Conservation (phyloP, 2,113 vertebrate species). For the Ardeotis arabs region DNA sequence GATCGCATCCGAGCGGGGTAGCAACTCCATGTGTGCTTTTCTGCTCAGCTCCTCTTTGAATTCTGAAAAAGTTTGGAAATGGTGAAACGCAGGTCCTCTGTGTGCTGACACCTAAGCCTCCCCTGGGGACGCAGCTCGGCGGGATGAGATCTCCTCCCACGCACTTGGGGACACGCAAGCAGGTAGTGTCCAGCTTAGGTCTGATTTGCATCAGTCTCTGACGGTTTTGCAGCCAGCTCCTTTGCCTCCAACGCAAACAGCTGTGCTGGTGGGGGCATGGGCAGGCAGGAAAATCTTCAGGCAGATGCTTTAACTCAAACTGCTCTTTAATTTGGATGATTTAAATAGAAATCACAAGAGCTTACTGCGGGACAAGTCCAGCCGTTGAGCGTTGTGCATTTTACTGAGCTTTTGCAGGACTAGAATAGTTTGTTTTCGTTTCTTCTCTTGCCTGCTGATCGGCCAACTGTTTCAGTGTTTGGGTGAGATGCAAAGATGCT, state of each 20-base stretch:
- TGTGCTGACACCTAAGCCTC: rapidly evolving
- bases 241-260: background rate
- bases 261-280: background rate
- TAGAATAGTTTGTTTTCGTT: slow-evolving; percentile 16
- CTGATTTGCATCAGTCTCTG: background rate
- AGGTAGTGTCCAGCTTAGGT: background rate
- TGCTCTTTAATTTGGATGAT: slow-evolving; percentile 27
- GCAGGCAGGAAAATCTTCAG: background rate
- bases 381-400: background rate
- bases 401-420: background rate
- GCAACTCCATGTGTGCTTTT: rapidly evolving
- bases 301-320: background rate
- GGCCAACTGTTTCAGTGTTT: slow-evolving; percentile 36
- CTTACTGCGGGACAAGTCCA: background rate
- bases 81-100: rapidly evolving
- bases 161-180: rapidly evolving
- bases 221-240: background rate
- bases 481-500: background rate
- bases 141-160: background rate
- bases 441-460: slow-evolving; percentile 14
- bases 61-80: too few species aligned
- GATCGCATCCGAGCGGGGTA: rapidly evolving
- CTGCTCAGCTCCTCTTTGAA: rapidly evolving
- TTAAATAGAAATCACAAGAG: background rate
- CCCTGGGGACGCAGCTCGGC: rapidly evolving